Evolutionary conservation across 2,113 vertebrate species (phyloP), one percentile per base, ranked within the genome.

Genomic region (Stomatorhinus ivindoensis): DNA sequence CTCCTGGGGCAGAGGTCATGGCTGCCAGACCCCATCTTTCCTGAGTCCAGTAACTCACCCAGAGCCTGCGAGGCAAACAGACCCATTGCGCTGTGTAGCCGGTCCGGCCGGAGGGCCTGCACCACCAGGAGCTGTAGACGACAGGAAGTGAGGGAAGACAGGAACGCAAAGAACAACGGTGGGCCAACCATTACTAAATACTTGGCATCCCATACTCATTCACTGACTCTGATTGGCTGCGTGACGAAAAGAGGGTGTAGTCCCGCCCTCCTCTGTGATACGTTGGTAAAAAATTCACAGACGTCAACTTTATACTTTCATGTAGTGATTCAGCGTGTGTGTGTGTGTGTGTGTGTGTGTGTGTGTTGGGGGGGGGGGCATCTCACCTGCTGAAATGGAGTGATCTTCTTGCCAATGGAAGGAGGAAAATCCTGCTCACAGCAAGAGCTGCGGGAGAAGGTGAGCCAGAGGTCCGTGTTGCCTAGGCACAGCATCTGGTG

Each of bases 401-500:
- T 96, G 92, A 98, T 96, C 93, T 97, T 98, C 93, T 96, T 98
- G 91, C 93, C 91, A 93, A 98, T 89, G 91, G 95, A 51, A 39
- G 96, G 91, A 9, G 98, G 98, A 91, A 99, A 96, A 90, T 98
- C 97, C 94, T 98, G 98, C 90, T 99, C 98, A 94, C 98, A 99
- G 76, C 93, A 87, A 50, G 97, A 98, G 92, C 97, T 98, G 90
- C 93, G 96, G 53, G 97, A 97, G 93, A 98, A 99, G 91, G 95
- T 90, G 87, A 92, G 94, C 98, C 98, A 99, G 88, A 98, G 94
- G 92, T 95, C 95, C 87, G 93, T 94, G 91, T 99, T 97, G 91
- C 96, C 96, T 91, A 99, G 96, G 93, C 96, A 95, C 90, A 99
- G 95, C 5, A 93, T 96, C 94, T 97, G 97, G 94, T 96, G 97